Evolutionary conservation across 2,113 vertebrate species (phyloP).

Genomic region (Antennarius striatus): DNA sequence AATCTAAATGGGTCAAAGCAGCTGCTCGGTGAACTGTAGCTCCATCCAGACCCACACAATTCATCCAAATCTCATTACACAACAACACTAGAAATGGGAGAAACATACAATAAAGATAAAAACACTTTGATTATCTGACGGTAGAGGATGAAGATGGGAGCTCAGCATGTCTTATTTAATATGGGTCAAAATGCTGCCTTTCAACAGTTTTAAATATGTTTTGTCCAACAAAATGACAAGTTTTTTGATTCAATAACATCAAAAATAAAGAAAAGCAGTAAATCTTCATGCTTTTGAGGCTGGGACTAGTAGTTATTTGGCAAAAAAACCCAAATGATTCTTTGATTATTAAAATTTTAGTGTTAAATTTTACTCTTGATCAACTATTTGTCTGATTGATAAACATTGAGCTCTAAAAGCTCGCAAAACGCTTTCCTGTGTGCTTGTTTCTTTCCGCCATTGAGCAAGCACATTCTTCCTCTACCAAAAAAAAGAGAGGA

Average conservation of each 20-base stretch:
- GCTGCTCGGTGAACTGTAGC: constrained; percentile 43
- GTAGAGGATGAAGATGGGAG: too few relatives aligned
- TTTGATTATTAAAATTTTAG: background rate
- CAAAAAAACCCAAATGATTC: background rate
- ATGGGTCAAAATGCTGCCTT: background rate
- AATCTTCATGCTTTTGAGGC: background rate
- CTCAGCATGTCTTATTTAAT: too few relatives aligned
- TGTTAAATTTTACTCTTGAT: too few relatives aligned
- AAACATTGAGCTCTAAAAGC: background rate
- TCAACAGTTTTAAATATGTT: too few relatives aligned
- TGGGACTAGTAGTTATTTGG: background rate
- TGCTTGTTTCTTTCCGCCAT: constrained; percentile 49
- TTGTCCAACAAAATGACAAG: too few relatives aligned
- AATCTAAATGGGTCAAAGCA: constrained; percentile 77
- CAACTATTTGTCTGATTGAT: background rate
- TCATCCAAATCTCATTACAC: constrained; percentile 49
- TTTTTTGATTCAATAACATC: too few relatives aligned
- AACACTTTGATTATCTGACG: too few relatives aligned
- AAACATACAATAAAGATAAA: background rate
- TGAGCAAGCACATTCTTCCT: constrained; percentile 66
- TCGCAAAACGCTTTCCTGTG: constrained; percentile 22
- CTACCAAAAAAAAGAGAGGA: constrained; percentile 37
- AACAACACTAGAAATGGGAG: constrained; percentile 26
- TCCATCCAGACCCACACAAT: constrained; percentile 58
- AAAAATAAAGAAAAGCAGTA: too few relatives aligned